Percentiles rank a stretch among this genome's conserved stretches.
These are phyloP conservation scores for Ivindomyrus marchei DNA, from an alignment of 2,113 vertebrate species.

Conservation along the genomic window DNA sequence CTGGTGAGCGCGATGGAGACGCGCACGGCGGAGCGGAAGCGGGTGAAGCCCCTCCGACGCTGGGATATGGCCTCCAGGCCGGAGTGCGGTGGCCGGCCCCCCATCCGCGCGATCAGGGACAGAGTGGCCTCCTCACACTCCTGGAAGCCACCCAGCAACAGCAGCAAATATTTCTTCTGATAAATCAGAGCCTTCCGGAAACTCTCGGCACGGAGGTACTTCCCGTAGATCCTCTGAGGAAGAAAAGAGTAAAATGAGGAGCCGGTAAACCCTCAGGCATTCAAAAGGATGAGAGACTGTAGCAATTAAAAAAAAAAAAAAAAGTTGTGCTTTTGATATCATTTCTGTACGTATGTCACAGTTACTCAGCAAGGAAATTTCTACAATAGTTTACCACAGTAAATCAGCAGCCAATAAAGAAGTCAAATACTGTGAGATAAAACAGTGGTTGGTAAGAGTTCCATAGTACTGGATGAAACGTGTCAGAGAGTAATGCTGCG, in stretches of 20 bases:
- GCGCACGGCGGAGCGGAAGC: constrained; percentile 82
- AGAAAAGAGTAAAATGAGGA: background rate
- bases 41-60: constrained; percentile 68
- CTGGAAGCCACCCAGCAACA: constrained; percentile 88
- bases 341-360: background rate
- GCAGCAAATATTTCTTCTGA: constrained; percentile 94
- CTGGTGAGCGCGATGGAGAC: constrained; percentile 89
- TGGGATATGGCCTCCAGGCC: constrained; percentile 58
- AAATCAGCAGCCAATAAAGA: background rate
- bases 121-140: constrained; percentile 92
- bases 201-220: constrained; percentile 86
- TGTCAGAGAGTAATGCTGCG: background rate
- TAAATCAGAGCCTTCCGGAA: constrained; percentile 96
- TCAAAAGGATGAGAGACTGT: background rate
- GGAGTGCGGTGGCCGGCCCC: constrained; percentile 64
- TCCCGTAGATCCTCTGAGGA: constrained; percentile 81
- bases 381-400: background rate
- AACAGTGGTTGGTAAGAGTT: background rate
- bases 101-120: constrained; percentile 81
- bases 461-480: background rate
- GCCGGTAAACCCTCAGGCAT: background rate
- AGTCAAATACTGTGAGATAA: background rate
- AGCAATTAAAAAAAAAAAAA: too few relatives aligned
- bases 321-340: background rate
- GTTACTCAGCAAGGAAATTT: background rate